Base-by-base conservation (phyloP, 2,888 invertebrate genomes). In the Cantharis rufa region DNA sequence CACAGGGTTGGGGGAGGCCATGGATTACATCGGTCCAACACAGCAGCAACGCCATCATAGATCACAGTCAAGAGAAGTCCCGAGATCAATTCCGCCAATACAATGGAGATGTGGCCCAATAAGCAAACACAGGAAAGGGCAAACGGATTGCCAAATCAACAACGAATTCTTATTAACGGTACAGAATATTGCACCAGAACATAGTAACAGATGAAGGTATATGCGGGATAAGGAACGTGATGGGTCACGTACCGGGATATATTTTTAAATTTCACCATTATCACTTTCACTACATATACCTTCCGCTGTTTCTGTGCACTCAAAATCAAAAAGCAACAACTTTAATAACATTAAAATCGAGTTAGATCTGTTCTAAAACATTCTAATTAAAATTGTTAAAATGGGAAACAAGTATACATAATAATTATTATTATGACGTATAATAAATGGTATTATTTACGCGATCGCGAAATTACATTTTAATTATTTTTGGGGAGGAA, bases 121-220 rank as follows among this genome's bases (percentile, higher is more conserved):
- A 91, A 91, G 91, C 91, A 91, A 90, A 91, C 90, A 91, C 90
- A 91, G 90, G 90, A 90, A 90, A 91, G 90, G 91, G 91, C 90
- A 91, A 90, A 90, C 90, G 89, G 90, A 90, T 91, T 91, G 91
- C 91, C 91, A 90, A 90, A 90, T 91, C 90, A 91, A 89, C 89
- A 88, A 88, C 87, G 86, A 86, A 48, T 86, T 85, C 85, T 85
- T 84, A 84, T 85, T 85, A 84, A 83, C 82, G 85, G 85, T 84
- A 84, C 85, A 86, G 84, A 84, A 84, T 84, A 84, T 48, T 85
- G 85, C 84, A 85, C 86, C 85, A 84, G 82, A 84, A 84, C 82
- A 84, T 83, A 83, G 82, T 82, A 85, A 85, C 85, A 86, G 86
- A 86, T 85, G 86, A 86, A 86, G 86, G 86, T 83, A 87, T 86